These are phyloP conservation scores for Hydractinia symbiolongicarpus DNA, from an alignment of 30 jellyfish, hydroid and myxozoan genomes.

Conservation along the genomic window DNA sequence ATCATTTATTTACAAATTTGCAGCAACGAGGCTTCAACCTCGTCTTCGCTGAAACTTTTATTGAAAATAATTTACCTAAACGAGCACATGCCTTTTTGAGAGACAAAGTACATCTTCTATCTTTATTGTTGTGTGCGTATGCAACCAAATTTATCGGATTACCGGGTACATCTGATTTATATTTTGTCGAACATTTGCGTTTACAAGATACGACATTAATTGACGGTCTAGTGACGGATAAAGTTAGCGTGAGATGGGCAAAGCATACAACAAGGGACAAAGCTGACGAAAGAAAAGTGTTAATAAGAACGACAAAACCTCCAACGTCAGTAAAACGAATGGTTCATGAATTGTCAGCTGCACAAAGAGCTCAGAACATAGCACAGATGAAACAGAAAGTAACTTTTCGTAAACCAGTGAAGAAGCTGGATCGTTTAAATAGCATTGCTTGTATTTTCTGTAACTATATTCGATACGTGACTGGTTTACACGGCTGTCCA, in stretches of 20 bases:
- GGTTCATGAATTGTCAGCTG: neutral
- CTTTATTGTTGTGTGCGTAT: conserved; percentile 70
- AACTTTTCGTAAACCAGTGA: conserved; percentile 13
- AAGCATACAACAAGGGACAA: conserved; percentile 55
- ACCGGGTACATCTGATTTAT: conserved; percentile 49
- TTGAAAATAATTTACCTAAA: neutral
- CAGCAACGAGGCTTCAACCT: conserved; percentile 42
- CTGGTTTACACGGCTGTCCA: conserved; percentile 84
- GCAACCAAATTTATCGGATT: conserved; percentile 52
- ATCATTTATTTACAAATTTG: conserved; percentile 31
- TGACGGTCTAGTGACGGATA: conserved; percentile 74
- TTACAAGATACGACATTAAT: conserved; percentile 65
- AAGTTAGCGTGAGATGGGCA: conserved; percentile 83
- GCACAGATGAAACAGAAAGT: neutral
- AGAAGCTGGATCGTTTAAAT: conserved; percentile 35
- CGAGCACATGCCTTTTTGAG: neutral
- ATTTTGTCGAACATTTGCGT: conserved; percentile 77
- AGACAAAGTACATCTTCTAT: conserved; percentile 36
- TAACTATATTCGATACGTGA: conserved; percentile 47
- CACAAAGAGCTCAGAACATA: neutral
- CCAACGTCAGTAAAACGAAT: neutral
- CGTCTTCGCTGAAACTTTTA: conserved; percentile 30
- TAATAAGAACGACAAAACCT: conserved; percentile 20
- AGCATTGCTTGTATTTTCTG: conserved; percentile 70
- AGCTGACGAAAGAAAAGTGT: conserved; percentile 52